Percentiles rank a stretch among this genome's conserved stretches.
phyloP scores from a whole-genome alignment of 2,888 invertebrate species.

The Trissonchulus sp. region DNA sequence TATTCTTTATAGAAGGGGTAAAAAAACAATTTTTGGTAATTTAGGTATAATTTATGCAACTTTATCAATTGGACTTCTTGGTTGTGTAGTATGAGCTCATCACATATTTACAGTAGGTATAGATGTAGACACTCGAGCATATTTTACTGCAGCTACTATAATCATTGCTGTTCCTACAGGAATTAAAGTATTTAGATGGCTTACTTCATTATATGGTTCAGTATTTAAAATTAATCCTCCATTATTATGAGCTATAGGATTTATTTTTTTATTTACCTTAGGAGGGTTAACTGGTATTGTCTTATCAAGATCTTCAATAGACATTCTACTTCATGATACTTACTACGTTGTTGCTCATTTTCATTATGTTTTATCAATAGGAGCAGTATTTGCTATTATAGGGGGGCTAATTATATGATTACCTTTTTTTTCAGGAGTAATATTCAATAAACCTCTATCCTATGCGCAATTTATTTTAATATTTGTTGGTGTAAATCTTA shows the following conservation, averaged over 20 bases:
- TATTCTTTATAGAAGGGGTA: conserved; percentile 65
- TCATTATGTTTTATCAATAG: conserved; percentile 72
- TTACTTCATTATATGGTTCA: conserved; percentile 65
- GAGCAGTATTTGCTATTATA: conserved; percentile 72
- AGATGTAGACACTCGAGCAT: conserved; percentile 75
- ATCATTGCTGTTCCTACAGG: conserved; percentile 79
- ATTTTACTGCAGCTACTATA: conserved; percentile 75
- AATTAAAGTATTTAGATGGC: conserved; percentile 74
- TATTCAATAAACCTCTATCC: conserved; percentile 60
- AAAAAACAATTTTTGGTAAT: conserved; percentile 45
- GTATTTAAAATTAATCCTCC: conserved; percentile 62
- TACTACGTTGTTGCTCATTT: conserved; percentile 78
- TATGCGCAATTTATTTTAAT: conserved; percentile 67
- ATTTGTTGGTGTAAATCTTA: conserved; percentile 71
- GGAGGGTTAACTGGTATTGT: conserved; percentile 61
- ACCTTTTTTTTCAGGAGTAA: conserved; percentile 64
- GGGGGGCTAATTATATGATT: conserved; percentile 68
- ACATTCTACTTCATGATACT: conserved; percentile 72
- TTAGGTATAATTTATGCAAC: conserved; percentile 68
- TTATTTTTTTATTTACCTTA: conserved; percentile 70
- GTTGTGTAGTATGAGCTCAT: conserved; percentile 76
- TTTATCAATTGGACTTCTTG: conserved; percentile 70
- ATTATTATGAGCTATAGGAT: conserved; percentile 66
- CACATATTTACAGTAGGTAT: conserved; percentile 78
- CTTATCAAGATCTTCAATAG: conserved; percentile 69